Percentiles rank a stretch among this genome's conserved stretches.
These are phyloP conservation scores for Dermolepida albohirtum DNA, from an alignment of 2,888 invertebrate species.

Conservation along the genomic window DNA sequence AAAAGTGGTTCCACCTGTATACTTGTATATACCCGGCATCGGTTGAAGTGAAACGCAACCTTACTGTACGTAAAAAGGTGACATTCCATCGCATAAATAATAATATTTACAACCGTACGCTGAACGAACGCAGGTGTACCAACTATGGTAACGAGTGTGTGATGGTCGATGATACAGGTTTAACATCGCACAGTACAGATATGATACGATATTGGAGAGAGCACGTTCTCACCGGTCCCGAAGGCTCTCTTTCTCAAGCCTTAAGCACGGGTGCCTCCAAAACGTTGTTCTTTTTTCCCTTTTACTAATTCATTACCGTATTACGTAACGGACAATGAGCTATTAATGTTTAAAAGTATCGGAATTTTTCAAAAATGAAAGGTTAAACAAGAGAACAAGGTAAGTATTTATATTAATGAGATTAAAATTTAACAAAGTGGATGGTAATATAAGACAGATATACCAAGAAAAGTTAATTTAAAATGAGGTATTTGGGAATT, in stretches of 20 bases:
- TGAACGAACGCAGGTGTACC: constrained; percentile 23
- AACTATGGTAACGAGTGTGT: constrained; percentile 4
- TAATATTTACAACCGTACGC: constrained; percentile 32
- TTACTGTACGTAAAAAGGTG: constrained; percentile 14
- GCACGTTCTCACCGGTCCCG: constrained; percentile 33
- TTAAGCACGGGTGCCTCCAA: neutral
- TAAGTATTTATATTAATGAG: too few relatives aligned
- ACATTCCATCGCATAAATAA: constrained; percentile 35
- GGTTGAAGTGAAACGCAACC: neutral
- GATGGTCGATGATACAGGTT: constrained; percentile 20
- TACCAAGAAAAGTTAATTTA: too few relatives aligned
- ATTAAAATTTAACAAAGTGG: too few relatives aligned
- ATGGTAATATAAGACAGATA: too few relatives aligned
- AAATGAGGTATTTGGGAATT: too few relatives aligned
- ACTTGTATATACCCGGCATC: too few relatives aligned
- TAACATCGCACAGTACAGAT: constrained; percentile 19
- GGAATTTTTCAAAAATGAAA: too few relatives aligned
- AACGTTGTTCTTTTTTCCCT: constrained; percentile 30
- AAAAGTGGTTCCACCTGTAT: constrained; percentile 12
- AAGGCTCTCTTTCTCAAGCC: constrained; percentile 10
- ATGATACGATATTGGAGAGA: constrained; percentile 5
- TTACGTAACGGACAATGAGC: constrained; percentile 17
- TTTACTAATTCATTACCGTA: constrained; percentile 32
- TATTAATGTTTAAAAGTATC: too few relatives aligned
- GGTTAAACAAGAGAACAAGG: too few relatives aligned